Evolutionary conservation across 1,140 invertebrate species (phyloP), one percentile per base, ranked within the genome.

Genomic region (Drosophila takahashii): DNA sequence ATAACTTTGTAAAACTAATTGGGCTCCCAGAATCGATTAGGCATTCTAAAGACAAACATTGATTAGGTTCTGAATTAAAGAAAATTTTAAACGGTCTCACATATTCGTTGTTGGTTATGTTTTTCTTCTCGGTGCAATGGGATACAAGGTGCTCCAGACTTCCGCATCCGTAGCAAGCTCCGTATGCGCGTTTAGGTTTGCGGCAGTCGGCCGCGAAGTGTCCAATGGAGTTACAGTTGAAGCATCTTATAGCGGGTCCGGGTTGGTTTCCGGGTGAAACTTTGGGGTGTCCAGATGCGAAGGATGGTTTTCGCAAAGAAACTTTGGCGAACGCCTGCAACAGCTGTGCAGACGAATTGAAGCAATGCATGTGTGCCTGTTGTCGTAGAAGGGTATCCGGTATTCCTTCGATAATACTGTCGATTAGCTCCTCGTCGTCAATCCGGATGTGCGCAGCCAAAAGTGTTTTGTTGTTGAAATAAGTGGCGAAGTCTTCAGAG

Each of bases 1-100:
- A 26, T 29, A n/a, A 26, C 2, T 50, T 50, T 0, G 36, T 37
- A 2, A 51, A 50, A 37, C 18, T 59, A 36, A 29, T 50, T 27
- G 32, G n/a, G 16, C 57, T 50, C n/a, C 44, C 45, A 13, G 32
- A 50, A 36, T 27, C 57, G 18, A 59, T 27, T 16, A 16, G 16
- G 56, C 56, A 36, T 47, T 58, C 29, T 34, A 45, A 15, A 22
- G 22, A 22, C 1, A 58, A 34, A n/a, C 0, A 48, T 22, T 36
- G 15, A 32, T 45, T 7, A 57, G 10, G 10, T 16, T 42, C 15
- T 32, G 16, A 15, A 15, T 6, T 10, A 15, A 48, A 22, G 6
- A 18, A 13, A 29, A 57, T 42, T 7, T 48, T 16, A 26, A 59
- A 27, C 15, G 13, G 11, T 27, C 57, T 36, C 36, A 59, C n/a